Evolutionary conservation across 2,797 vertebrate genomes (phyloP).

Genomic region (Lithobates sylvaticus): DNA sequence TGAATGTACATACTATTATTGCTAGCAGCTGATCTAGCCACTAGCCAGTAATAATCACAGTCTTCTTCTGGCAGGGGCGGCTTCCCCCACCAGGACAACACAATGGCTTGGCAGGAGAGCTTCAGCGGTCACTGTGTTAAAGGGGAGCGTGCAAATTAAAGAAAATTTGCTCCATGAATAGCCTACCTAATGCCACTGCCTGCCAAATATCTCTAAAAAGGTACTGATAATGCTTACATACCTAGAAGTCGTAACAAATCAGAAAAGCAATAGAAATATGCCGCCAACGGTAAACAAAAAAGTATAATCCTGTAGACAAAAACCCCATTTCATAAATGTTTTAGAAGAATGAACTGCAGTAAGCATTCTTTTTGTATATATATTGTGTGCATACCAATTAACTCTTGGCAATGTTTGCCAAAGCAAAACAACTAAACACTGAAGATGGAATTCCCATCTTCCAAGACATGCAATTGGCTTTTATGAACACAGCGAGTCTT

Average conservation of each 20-base stretch:
- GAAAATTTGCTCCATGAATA: too few species aligned
- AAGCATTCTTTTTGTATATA: neutral
- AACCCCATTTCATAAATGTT: neutral
- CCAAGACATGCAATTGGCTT: constrained; percentile 80
- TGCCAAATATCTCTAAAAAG: neutral
- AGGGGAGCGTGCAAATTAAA: too few species aligned
- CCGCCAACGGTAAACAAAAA: neutral
- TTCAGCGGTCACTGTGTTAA: too few species aligned
- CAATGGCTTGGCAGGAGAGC: too few species aligned
- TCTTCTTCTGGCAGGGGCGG: too few species aligned
- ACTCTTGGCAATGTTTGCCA: neutral
- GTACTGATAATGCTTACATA: too few species aligned
- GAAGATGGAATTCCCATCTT: constrained; percentile 64
- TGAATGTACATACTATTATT: too few species aligned
- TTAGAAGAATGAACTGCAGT: neutral
- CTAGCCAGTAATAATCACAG: too few species aligned
- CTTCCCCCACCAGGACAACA: too few species aligned
- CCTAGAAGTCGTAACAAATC: too few species aligned
- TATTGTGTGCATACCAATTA: neutral
- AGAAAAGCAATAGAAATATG: neutral
- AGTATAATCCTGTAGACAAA: too few species aligned
- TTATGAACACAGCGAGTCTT: constrained; percentile 80
- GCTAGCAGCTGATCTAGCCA: too few species aligned
- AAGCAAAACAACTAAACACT: constrained; percentile 3
- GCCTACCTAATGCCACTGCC: neutral